phyloP scores from a whole-genome alignment of 2,888 invertebrate species.

The Apamea monoglypha region DNA sequence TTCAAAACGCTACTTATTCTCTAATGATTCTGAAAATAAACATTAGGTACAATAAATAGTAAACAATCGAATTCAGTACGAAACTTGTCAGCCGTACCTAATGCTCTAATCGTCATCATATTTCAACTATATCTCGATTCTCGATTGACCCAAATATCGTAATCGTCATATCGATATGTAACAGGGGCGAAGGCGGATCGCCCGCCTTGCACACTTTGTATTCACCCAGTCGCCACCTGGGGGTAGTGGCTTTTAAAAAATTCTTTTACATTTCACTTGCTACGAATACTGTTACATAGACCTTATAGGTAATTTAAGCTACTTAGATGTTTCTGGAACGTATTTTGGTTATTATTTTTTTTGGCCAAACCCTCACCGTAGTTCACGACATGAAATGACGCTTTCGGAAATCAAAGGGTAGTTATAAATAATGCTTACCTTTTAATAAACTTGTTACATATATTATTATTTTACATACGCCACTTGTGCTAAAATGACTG shows the following conservation, averaged over 20 bases:
- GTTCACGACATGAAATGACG: too few relatives aligned
- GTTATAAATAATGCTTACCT: not conserved
- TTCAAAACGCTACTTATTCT: not conserved
- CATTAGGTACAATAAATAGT: not conserved
- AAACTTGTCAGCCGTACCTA: not conserved
- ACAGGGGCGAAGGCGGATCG: constrained; percentile 75
- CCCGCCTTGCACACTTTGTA: constrained; percentile 86
- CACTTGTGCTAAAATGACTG: not conserved
- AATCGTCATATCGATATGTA: constrained; percentile 71
- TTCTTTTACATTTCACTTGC: constrained; percentile 79
- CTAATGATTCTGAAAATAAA: not conserved
- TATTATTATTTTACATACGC: not conserved
- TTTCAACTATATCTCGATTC: not conserved
- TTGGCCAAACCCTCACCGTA: not conserved
- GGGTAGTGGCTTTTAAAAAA: constrained; percentile 83
- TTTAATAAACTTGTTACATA: not conserved
- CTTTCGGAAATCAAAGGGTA: not conserved
- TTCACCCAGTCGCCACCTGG: constrained; percentile 86
- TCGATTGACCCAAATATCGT: constrained; percentile 37
- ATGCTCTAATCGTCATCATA: not conserved
- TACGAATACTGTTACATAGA: constrained; percentile 69
- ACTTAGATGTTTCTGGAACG: not conserved
- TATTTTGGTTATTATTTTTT: not conserved
- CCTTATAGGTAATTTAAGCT: constrained; percentile 49
- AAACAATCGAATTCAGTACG: not conserved